Evolutionary conservation across 2,797 vertebrate species (phyloP), one percentile per base, ranked within the genome.

Genomic region (Glossophaga mutica): DNA sequence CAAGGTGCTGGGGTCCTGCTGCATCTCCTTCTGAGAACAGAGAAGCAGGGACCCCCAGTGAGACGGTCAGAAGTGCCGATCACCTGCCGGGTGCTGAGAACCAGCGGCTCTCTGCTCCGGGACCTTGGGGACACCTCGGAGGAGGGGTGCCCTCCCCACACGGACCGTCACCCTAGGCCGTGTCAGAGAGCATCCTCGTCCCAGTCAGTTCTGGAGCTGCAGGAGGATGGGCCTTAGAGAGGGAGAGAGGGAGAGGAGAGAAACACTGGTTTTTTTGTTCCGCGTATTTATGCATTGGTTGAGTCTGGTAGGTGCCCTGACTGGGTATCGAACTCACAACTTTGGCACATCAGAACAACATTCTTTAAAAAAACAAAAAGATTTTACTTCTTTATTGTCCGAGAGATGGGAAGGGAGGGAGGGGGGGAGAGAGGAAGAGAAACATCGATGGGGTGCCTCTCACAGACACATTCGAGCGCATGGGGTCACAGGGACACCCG

Each of bases 1-100:
- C 19, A 73, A 4, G 18, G 0, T 0, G 1, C 67, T 37, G 26
- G 8, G 34, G 34, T 19, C 42, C 21, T 6, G 6, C 39, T 6
- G 11, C 39, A 84, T 78, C 50, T 18, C 22, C 9, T n/a, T 39
- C 70, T 22, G 44, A n/a, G 46, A 46, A 29, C 22, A 48, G 76
- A 77, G 55, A 44, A 37, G 37, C 57, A 24, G 67, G 48, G 68
- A 11, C 37, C 7, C 15, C 0, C 3, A 62, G n/a, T 14, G 34
- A 24, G 71, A 55, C 8, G 2, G 62, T 57, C 24, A 44, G 83
- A 19, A 59, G 16, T 11, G 2, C 46, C 5, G 9, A 4, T 42
- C 5, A 10, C 62, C 19, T 24, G 24, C 24, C 18, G 6, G n/a
- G n/a, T 21, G n/a, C 65, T 34, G 65, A 34, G n/a, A 21, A 67